phyloP scores from a whole-genome alignment of 2,797 vertebrate species.

The Fistularia commersonii region DNA sequence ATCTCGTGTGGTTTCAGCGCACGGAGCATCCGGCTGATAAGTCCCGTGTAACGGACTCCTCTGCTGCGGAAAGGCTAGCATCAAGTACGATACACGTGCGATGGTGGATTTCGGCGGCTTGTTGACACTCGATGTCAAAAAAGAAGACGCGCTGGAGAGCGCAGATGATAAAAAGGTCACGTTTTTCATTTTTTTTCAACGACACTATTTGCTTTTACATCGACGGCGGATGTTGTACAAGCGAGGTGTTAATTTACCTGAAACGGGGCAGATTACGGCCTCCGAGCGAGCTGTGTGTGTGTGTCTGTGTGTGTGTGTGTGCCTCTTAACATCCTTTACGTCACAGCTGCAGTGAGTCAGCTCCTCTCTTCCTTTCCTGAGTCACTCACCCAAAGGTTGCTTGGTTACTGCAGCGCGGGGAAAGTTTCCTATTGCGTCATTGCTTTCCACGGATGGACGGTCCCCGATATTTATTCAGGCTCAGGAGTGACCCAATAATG shows the following conservation, averaged over 20 bases:
- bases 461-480: slow-evolving; percentile 79
- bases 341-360: slow-evolving; percentile 78
- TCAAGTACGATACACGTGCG: too few relatives aligned
- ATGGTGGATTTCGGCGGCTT: slow-evolving; percentile 70
- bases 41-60: too few relatives aligned
- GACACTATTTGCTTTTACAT: slow-evolving; percentile 36
- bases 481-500: slow-evolving; percentile 63
- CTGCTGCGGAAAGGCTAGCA: too few relatives aligned
- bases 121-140: slow-evolving; percentile 71
- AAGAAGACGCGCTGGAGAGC: slow-evolving; percentile 73
- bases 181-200: slow-evolving; percentile 1
- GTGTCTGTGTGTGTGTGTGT: slow-evolving; percentile 23
- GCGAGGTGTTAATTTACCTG: slow-evolving; percentile 76
- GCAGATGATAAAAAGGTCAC: slow-evolving; percentile 81
- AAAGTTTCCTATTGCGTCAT: slow-evolving; percentile 81
- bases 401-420: slow-evolving; percentile 68
- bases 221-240: slow-evolving; percentile 80
- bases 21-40: too few relatives aligned
- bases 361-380: slow-evolving; percentile 71
- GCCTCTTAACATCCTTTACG: slow-evolving; percentile 60
- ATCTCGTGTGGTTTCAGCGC: too few relatives aligned
- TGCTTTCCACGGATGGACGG: slow-evolving; percentile 60
- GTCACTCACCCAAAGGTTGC: slow-evolving; percentile 77
- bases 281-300: slow-evolving; percentile 12
- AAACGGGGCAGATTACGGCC: slow-evolving; percentile 78